A percentile compares a stretch with the other conserved stretches of the same genome.
Evolutionary conservation across 1,140 invertebrate species (phyloP).

Genomic region (Drosophila paulistorum): DNA sequence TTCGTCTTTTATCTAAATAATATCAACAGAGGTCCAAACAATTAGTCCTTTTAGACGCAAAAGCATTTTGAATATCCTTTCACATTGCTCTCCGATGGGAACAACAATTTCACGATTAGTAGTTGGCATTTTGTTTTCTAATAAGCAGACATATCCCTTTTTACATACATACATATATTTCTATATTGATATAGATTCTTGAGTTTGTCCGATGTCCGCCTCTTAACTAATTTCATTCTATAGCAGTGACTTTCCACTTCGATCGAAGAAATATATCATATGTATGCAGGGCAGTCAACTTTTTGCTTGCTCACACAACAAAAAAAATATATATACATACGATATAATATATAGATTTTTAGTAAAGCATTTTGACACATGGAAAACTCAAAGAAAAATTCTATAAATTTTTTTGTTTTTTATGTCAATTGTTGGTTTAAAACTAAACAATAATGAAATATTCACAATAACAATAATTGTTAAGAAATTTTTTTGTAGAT

Average conservation of each 20-base stretch:
- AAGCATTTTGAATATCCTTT: background rate
- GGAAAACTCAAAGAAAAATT: too few species aligned
- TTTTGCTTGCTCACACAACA: too few species aligned
- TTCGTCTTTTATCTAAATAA: background rate
- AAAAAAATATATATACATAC: too few species aligned
- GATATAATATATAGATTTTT: too few species aligned
- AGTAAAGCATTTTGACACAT: too few species aligned
- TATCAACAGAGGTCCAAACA: background rate
- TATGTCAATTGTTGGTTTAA: background rate
- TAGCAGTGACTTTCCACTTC: too few species aligned
- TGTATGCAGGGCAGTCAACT: too few species aligned
- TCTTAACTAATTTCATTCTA: too few species aligned
- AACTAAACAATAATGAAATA: slow-evolving; percentile 5
- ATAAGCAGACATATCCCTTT: background rate
- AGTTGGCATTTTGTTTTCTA: background rate
- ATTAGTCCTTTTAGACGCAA: background rate
- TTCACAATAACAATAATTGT: slow-evolving; percentile 9
- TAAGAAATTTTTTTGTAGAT: background rate
- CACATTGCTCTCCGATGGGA: background rate
- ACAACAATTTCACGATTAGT: background rate
- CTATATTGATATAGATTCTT: too few species aligned
- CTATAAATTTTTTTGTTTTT: too few species aligned
- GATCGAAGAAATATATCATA: too few species aligned
- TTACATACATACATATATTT: background rate
- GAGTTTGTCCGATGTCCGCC: too few species aligned